These are phyloP conservation scores for Parambassis ranga DNA, from an alignment of 2,797 vertebrate genomes.

Conservation along the genomic window DNA sequence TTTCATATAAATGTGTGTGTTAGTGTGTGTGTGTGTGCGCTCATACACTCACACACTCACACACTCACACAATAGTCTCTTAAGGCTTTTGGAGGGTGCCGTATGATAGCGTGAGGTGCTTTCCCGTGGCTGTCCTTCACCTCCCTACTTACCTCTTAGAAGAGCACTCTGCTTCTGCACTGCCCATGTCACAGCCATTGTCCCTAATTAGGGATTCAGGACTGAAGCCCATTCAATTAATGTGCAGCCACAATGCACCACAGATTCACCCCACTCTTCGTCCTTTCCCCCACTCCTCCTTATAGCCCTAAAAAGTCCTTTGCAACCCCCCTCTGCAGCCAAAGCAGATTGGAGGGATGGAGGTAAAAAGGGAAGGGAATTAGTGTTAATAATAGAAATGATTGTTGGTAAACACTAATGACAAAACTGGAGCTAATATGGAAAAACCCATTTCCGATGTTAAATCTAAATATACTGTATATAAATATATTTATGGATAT, in stretches of 20 bases:
- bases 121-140: slow-evolving; percentile 72
- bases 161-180: slow-evolving; percentile 67
- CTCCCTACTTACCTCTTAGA: slow-evolving; percentile 71
- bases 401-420: slow-evolving; percentile 11
- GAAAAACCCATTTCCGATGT: background rate
- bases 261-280: slow-evolving; percentile 58
- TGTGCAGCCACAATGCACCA: slow-evolving; percentile 56
- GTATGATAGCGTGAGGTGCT: slow-evolving; percentile 59
- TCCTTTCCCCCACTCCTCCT: slow-evolving; percentile 49
- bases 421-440: slow-evolving; percentile 3
- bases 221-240: slow-evolving; percentile 74
- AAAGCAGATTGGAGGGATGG: slow-evolving; percentile 25
- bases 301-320: slow-evolving; percentile 51
- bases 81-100: slow-evolving; percentile 69
- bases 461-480: background rate
- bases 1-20: slow-evolving; percentile 29
- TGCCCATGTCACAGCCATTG: slow-evolving; percentile 70
- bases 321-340: slow-evolving; percentile 30
- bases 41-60: background rate
- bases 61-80: slow-evolving; percentile 70
- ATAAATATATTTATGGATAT: background rate
- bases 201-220: slow-evolving; percentile 76
- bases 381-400: slow-evolving; percentile 7
- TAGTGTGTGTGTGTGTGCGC: slow-evolving; percentile 8
- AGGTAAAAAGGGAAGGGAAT: slow-evolving; percentile 22